Evolutionary conservation across 2,113 vertebrate species (phyloP).

Genomic region (Meleagris gallopavo): DNA sequence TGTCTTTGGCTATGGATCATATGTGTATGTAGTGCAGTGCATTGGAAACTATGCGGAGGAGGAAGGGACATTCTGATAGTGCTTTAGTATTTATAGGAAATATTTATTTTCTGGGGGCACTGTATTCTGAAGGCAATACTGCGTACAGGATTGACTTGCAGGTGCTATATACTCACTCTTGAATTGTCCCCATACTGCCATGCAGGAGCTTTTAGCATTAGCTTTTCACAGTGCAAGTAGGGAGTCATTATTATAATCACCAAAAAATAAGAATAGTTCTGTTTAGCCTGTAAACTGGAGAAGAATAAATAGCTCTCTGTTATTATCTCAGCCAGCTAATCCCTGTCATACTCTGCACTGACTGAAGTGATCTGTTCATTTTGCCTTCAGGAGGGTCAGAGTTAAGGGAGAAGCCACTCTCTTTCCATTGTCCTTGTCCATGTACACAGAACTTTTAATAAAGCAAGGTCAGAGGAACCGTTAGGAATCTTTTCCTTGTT

Average conservation of each 20-base stretch:
- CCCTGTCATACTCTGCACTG: not conserved
- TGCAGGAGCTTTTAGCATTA: not conserved
- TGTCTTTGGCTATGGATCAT: not conserved
- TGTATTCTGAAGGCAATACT: not conserved
- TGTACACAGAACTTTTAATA: not conserved
- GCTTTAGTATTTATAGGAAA: not conserved
- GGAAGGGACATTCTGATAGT: not conserved
- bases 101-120: not conserved
- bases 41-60: not conserved
- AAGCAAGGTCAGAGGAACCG: not conserved
- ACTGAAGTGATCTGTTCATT: not conserved
- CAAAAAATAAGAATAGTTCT: not conserved
- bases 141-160: not conserved
- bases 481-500: not conserved
- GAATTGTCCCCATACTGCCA: not conserved
- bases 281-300: not conserved
- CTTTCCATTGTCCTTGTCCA: not conserved
- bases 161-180: not conserved
- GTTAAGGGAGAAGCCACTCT: not conserved
- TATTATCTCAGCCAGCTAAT: not conserved
- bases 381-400: not conserved
- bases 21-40: not conserved
- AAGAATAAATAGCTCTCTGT: not conserved
- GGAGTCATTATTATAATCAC: not conserved
- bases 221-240: not conserved